Evolutionary conservation across 1,140 invertebrate genomes (phyloP), one percentile per base, ranked within the genome.

Genomic region (Ooceraea biroi): DNA sequence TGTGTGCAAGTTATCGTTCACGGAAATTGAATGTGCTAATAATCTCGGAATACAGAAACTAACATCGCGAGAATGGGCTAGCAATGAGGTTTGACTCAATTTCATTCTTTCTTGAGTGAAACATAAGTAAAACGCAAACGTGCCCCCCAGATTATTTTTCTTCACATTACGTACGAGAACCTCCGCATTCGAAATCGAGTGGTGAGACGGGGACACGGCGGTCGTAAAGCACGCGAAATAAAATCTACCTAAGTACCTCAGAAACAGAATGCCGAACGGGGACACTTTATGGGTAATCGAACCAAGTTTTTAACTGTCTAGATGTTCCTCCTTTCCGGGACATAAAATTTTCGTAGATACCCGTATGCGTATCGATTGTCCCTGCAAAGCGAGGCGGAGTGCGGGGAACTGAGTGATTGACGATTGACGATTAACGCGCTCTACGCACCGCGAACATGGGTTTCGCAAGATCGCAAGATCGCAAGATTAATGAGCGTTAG

Each of bases 241-340:
- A 91, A 91, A 91, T 83, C 89, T 82, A 88, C 65, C 36, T 84
- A 85, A 91, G 88, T 88, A 77, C 72, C 83, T 41, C 52, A 66
- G 84, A 86, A 91, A 89, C 90, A 91, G 90, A 91, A 91, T 91
- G 90, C 82, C 85, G 83, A 84, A 76, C 83, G 83, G 82, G 60
- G 63, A 30, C 65, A 17, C 78, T 91, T 91, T 91, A 91, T 91
- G 88, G 88, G 84, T 83, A 90, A 88, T 91, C 89, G 90, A 90
- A 90, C 55, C 71, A 86, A 91, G 63, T 91, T 91, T 91, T 91
- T 89, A 90, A 91, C 90, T 89, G 83, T 86, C 89, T 85, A 85
- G 85, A 88, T 88, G 68, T 63, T 84, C 80, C 73, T 80, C 60
- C 83, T 88, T 89, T 89, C 76, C 89, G 74, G 84, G 61, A 83